A percentile compares a stretch with the other conserved stretches of the same genome.
phyloP scores from a whole-genome alignment of 2,888 invertebrate species.

The Embidobia sp. region DNA sequence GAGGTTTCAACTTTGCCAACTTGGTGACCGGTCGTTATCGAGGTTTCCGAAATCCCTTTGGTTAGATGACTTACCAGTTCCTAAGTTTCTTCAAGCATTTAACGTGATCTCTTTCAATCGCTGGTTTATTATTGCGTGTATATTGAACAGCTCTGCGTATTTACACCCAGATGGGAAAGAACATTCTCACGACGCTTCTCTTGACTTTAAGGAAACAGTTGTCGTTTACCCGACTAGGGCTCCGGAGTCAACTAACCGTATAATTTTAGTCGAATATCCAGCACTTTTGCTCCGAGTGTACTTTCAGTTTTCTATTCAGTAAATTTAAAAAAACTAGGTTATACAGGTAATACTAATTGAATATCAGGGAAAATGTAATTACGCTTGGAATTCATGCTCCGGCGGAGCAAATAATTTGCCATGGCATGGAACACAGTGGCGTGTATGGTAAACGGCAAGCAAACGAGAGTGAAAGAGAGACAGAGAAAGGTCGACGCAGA shows the following conservation, averaged over 20 bases:
- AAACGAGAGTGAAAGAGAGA: conserved; percentile 64
- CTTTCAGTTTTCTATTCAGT: conserved; percentile 58
- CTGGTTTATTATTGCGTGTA: conserved; percentile 3
- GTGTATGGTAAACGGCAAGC: conserved; percentile 65
- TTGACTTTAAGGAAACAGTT: neutral
- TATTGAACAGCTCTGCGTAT: neutral
- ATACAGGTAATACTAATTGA: conserved; percentile 80
- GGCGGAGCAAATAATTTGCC: conserved; percentile 81
- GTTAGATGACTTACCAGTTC: conserved; percentile 38
- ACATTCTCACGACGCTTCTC: too few species aligned
- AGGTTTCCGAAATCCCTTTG: conserved; percentile 45
- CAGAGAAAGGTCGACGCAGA: conserved; percentile 53
- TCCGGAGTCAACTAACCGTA: neutral
- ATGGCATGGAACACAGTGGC: conserved; percentile 72
- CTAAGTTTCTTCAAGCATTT: conserved; percentile 43
- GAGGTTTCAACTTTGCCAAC: conserved; percentile 64
- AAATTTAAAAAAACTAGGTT: conserved; percentile 67
- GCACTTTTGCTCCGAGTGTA: conserved; percentile 36
- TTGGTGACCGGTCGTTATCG: conserved; percentile 58
- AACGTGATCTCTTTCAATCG: conserved; percentile 20
- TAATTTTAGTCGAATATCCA: conserved; percentile 17
- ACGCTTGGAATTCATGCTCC: conserved; percentile 81
- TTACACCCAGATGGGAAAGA: too few species aligned
- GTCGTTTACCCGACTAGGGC: too few species aligned
- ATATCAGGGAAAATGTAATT: conserved; percentile 81